phyloP scores from a whole-genome alignment of 1,140 invertebrate genomes.

The Protaetia brevitarsis region DNA sequence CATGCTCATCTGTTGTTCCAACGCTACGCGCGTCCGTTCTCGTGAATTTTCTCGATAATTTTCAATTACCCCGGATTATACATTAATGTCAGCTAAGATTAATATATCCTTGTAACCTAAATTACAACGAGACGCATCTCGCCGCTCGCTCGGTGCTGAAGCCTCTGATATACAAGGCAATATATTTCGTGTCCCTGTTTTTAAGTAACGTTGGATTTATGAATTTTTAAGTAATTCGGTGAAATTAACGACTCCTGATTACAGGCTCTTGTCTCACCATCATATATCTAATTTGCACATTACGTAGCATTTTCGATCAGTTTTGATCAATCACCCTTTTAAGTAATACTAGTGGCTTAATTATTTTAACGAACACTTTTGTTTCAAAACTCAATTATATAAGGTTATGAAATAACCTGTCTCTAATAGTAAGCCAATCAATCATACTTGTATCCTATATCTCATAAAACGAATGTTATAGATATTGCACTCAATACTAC shows the following conservation, averaged over 20 bases:
- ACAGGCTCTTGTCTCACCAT: neutral
- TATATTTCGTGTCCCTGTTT: neutral
- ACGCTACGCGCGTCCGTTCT: neutral
- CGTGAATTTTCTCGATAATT: neutral
- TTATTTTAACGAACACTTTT: neutral
- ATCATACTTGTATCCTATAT: too few species aligned
- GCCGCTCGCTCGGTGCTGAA: neutral
- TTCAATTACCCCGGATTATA: neutral
- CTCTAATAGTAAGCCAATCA: too few species aligned
- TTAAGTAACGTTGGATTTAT: neutral
- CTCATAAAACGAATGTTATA: too few species aligned
- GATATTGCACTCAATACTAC: too few species aligned
- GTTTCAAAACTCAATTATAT: too few species aligned
- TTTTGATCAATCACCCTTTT: neutral
- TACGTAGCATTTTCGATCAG: neutral
- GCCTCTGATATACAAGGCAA: neutral
- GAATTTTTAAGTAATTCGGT: constrained; percentile 1
- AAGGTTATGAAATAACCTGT: too few species aligned
- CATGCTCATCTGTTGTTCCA: neutral
- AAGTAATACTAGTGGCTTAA: neutral
- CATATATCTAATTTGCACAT: constrained; percentile 1
- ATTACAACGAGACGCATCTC: neutral
- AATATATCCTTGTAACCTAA: constrained; percentile 7
- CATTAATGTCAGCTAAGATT: constrained; percentile 3
- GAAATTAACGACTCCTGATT: constrained; percentile 7